These are phyloP conservation scores for Clusia tigrina DNA, from an alignment of 2,888 invertebrate species.

Conservation along the genomic window DNA sequence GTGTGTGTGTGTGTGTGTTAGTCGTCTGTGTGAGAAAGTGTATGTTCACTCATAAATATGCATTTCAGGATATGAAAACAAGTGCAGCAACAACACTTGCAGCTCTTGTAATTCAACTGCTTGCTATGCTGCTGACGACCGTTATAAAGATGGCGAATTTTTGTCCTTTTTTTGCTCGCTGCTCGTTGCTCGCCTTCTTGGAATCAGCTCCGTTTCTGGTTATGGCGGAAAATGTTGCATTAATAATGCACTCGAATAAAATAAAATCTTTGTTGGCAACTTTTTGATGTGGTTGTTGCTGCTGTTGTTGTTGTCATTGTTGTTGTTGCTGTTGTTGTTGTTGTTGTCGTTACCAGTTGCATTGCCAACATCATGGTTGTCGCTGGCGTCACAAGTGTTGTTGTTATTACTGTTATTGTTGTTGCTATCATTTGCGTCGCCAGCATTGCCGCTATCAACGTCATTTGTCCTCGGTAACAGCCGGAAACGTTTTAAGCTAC, in stretches of 20 bases:
- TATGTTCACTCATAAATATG: neutral
- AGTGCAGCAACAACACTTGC: neutral
- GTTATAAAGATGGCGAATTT: neutral
- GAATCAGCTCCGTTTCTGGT: neutral
- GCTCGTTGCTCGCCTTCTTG: neutral
- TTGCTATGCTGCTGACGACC: too few relatives aligned
- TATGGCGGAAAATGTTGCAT: constrained; percentile 19
- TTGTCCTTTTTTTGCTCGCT: neutral
- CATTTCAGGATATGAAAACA: neutral
- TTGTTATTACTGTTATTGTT: constrained; percentile 24
- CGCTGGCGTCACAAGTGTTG: constrained; percentile 31
- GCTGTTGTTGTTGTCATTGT: constrained; percentile 12
- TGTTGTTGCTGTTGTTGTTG: constrained; percentile 24
- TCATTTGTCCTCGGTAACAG: constrained; percentile 22
- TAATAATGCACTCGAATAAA: constrained; percentile 22
- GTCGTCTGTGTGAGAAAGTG: neutral
- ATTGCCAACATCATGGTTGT: constrained; percentile 16
- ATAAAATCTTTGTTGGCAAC: constrained; percentile 14
- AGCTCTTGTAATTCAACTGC: neutral
- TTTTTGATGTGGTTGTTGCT: constrained; percentile 13
- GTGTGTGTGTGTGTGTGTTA: neutral
- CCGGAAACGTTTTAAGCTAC: constrained; percentile 31
- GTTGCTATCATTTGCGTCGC: constrained; percentile 17
- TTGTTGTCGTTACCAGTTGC: constrained; percentile 18
- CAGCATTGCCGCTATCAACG: constrained; percentile 19